These are phyloP conservation scores for Lucinisca nassula DNA, from an alignment of 2,888 invertebrate genomes.

Conservation along the genomic window DNA sequence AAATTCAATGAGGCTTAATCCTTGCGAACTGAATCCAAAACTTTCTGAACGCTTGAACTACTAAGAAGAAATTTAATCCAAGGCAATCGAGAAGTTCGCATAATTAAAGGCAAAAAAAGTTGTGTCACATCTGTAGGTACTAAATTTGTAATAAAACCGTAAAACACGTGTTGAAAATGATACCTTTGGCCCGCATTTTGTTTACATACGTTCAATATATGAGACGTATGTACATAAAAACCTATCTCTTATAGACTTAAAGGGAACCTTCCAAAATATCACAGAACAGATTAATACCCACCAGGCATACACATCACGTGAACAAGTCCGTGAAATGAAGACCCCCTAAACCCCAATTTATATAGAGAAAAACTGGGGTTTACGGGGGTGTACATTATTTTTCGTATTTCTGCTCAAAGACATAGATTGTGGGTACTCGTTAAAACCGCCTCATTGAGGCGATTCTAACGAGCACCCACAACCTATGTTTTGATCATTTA, in stretches of 20 bases:
- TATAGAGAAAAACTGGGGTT: too few species aligned
- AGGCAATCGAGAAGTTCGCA: neutral
- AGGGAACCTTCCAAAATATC: neutral
- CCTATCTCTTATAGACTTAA: neutral
- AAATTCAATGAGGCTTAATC: slow-evolving; percentile 2
- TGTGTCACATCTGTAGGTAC: slow-evolving; percentile 6
- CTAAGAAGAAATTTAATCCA: neutral
- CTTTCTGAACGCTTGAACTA: slow-evolving; percentile 32
- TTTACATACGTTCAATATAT: slow-evolving; percentile 11
- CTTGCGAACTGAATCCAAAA: slow-evolving; percentile 3
- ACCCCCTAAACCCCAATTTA: too few species aligned
- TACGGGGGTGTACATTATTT: too few species aligned
- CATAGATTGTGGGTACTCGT: too few species aligned
- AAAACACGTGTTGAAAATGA: slow-evolving; percentile 17
- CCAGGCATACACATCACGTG: too few species aligned
- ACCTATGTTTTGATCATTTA: too few species aligned
- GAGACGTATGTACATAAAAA: neutral
- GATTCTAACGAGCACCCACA: too few species aligned
- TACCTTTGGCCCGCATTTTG: neutral
- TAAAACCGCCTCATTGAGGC: too few species aligned
- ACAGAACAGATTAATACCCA: too few species aligned
- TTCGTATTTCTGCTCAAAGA: too few species aligned
- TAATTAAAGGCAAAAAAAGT: neutral
- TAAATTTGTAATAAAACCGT: slow-evolving; percentile 1
- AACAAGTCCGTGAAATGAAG: too few species aligned